Base-by-base conservation (phyloP, 2,797 vertebrate genomes). In the Zalophus californianus region DNA sequence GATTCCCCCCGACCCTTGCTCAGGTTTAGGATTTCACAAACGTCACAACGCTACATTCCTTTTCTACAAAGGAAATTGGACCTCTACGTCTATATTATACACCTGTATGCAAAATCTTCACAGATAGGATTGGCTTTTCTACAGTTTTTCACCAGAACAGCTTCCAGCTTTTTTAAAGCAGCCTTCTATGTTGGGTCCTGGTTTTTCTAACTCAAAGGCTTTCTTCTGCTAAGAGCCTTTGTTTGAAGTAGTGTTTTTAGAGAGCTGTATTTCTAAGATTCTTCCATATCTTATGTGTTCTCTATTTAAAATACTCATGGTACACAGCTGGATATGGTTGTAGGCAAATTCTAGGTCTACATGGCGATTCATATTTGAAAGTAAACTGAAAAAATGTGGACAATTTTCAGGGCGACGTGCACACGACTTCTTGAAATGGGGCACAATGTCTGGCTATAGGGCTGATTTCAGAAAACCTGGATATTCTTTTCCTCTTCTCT, bases 11-110 rank as follows among this genome's bases (percentile, higher is more conserved):
- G 13, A 96, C 64, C 88, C 50, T 86, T 70, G 60, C 44, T 86
- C 7, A 1, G 91, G 97, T 97, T 92, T 98, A 97, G 94, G 94
- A 90, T 98, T 98, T 97, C 96, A 94, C 89, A 97, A 96, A 97
- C 41, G 35, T 97, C 95, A 98, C 82, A 86, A 73, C 14, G 15
- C 75, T 32, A 60, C 96, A 97, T 97, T 97, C 97, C 88, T 97
- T 96, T 79, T 90, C 68, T 77, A 41, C 66, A 95, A 62, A 96
- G 75, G 86, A 97, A 97, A 97, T 95, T 4, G 1, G 94, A 85
- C 70, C 41, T 78, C 73, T 86, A 4, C 48, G 64, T 86, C 77
- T 96, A 5, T 84, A 79, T 90, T 92, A 88, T 54, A 95, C 58
- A 92, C 70, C 38, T 54, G 41, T 11, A 82, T 85, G 92, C 83